phyloP scores from a whole-genome alignment of 2,888 invertebrate species.

The Tipula confusa region DNA sequence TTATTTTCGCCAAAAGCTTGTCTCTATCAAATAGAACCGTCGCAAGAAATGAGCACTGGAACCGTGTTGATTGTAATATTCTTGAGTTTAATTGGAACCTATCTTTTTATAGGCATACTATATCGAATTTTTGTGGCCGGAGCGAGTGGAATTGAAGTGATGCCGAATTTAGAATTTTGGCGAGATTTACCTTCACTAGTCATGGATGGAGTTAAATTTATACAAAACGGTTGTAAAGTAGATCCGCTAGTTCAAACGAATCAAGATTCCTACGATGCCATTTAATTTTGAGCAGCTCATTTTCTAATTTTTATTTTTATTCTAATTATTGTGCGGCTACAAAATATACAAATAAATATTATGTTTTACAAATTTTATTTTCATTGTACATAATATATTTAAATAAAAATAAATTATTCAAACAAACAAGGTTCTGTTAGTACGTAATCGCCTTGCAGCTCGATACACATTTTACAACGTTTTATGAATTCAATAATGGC shows the following conservation, averaged over 20 bases:
- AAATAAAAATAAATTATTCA: background rate
- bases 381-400: background rate
- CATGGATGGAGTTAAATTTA: constrained; percentile 40
- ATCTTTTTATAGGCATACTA: constrained; percentile 62
- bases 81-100: constrained; percentile 55
- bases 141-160: constrained; percentile 66
- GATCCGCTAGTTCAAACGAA: background rate
- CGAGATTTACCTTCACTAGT: constrained; percentile 63
- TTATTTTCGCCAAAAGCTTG: constrained; percentile 28
- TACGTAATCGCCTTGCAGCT: background rate
- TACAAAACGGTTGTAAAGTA: constrained; percentile 37
- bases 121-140: constrained; percentile 64
- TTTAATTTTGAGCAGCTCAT: constrained; percentile 33
- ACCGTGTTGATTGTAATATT: constrained; percentile 62
- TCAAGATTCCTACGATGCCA: constrained; percentile 37
- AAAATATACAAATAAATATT: background rate
- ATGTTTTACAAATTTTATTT: background rate
- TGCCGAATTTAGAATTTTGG: constrained; percentile 74
- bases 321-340: background rate
- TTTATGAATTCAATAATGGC: background rate
- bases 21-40: background rate
- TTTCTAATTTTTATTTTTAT: background rate
- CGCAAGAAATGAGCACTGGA: constrained; percentile 45
- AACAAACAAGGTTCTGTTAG: background rate
- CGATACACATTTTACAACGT: background rate